Conservation (phyloP, 1,140 invertebrate species). For the Marisa cornuarietis region DNA sequence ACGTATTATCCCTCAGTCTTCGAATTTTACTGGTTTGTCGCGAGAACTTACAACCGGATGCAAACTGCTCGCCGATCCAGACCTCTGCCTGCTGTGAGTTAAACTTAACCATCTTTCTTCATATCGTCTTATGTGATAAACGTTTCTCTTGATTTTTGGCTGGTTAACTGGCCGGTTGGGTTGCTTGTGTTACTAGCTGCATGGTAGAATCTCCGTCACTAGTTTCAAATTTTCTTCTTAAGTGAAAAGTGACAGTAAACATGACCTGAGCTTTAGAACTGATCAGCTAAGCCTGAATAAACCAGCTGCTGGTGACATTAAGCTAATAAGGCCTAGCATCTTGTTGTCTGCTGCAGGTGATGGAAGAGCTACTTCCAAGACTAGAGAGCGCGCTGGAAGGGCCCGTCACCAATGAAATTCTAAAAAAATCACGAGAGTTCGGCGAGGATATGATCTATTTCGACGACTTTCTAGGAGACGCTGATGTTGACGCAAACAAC, state of each 20-base stretch:
- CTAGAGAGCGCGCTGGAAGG: conserved; percentile 31
- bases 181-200: too few relatives aligned
- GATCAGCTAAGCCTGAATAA: neutral
- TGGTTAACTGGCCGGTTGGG: neutral
- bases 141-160: too few relatives aligned
- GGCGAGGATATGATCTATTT: conserved; percentile 35
- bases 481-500: conserved; percentile 38
- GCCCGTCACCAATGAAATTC: conserved; percentile 31
- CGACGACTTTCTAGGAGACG: conserved; percentile 53
- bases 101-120: neutral
- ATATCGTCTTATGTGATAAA: too few relatives aligned
- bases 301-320: neutral
- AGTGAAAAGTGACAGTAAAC: too few relatives aligned
- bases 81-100: conserved; percentile 16
- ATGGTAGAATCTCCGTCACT: too few relatives aligned
- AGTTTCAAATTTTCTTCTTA: too few relatives aligned
- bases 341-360: conserved; percentile 20
- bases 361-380: conserved; percentile 21
- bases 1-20: conserved; percentile 59
- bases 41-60: conserved; percentile 47
- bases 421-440: conserved; percentile 21
- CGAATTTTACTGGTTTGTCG: conserved; percentile 62
- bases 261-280: too few relatives aligned
- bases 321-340: too few relatives aligned
- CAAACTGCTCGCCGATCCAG: conserved; percentile 10